phyloP scores from a whole-genome alignment of 1,140 invertebrate species.

The Lepidurus couesii region DNA sequence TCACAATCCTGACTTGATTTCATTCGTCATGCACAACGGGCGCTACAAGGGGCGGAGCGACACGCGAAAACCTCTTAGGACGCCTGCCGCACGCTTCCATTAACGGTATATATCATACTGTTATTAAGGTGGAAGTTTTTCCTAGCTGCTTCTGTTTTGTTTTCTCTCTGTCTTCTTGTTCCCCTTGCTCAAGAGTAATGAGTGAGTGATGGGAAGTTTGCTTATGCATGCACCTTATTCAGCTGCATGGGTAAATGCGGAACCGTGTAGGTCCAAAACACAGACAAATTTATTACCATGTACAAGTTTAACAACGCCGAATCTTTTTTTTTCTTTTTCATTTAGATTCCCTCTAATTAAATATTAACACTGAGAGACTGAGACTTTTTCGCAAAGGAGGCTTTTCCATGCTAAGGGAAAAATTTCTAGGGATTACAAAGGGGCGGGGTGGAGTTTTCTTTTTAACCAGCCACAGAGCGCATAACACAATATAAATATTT shows the following conservation, averaged over 20 bases:
- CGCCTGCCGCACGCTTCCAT: conserved; percentile 20
- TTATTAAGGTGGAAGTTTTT: conserved; percentile 18
- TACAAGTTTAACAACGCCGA: conserved; percentile 19
- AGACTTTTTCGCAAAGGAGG: neutral
- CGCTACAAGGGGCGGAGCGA: neutral
- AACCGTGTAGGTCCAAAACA: conserved; percentile 14
- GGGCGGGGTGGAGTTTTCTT: neutral
- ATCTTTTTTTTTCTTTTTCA: neutral
- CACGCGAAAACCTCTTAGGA: neutral
- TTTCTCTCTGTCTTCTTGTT: neutral
- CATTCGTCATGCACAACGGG: neutral
- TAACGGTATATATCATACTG: conserved; percentile 22
- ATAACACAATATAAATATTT: conserved; percentile 23
- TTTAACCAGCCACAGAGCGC: neutral
- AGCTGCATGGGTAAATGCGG: neutral
- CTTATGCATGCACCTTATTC: neutral
- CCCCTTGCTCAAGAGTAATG: neutral
- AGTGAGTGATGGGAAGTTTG: neutral
- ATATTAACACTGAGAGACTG: conserved; percentile 10
- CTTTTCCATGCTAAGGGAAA: neutral
- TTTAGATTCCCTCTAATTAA: conserved; percentile 9
- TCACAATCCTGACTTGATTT: neutral
- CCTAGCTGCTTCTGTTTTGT: neutral
- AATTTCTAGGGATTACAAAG: neutral
- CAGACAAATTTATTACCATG: conserved; percentile 19